Evolutionary conservation across 1,140 invertebrate genomes (phyloP).

Genomic region (Microplitis mediator): DNA sequence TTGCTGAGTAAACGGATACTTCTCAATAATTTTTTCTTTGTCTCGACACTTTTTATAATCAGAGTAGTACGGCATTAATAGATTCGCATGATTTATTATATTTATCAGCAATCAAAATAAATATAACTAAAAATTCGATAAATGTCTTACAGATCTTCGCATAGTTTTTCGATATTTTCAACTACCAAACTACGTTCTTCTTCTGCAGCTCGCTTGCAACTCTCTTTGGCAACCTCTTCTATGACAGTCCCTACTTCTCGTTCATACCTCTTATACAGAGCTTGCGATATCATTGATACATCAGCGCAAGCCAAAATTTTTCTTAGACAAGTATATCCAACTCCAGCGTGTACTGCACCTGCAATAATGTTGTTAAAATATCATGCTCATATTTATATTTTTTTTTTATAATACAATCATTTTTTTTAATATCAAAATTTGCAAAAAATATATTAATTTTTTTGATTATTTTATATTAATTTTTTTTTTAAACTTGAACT

Average conservation of each 20-base stretch:
- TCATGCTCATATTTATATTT: neutral
- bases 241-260: neutral
- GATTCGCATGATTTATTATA: no score
- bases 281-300: neutral
- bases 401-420: neutral
- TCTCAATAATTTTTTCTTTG: no score
- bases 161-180: neutral
- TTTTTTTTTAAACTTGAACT: neutral
- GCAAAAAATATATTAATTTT: neutral
- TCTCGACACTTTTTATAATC: no score
- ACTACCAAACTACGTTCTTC: slow-evolving; percentile 1
- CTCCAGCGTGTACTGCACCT: neutral
- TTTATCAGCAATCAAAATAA: no score
- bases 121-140: no score
- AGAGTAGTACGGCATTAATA: no score
- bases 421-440: neutral
- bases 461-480: neutral
- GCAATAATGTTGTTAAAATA: neutral
- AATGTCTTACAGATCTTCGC: slow-evolving; percentile 7
- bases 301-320: neutral
- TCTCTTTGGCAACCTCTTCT: neutral
- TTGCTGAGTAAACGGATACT: no score
- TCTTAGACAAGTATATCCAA: no score
- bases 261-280: neutral
- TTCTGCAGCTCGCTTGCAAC: slow-evolving; percentile 5